Evolutionary conservation across 2,888 invertebrate species (phyloP), one percentile per base, ranked within the genome.

Genomic region (Rhyacophila evoluta): DNA sequence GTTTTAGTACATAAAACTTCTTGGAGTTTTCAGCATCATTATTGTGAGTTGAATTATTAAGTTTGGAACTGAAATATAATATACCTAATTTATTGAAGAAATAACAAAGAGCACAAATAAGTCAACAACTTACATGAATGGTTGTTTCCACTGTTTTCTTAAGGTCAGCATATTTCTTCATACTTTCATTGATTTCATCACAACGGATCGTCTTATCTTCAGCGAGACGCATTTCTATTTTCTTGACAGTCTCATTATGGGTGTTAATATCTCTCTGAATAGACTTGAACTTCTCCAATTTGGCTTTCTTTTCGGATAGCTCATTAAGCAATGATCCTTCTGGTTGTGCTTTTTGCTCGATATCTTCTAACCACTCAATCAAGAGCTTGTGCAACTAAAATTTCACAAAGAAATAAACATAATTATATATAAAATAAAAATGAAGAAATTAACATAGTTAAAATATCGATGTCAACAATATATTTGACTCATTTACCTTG

Each of bases 231-330:
- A 91, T 89, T 83, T 94, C 95, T 5, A 97, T 88, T 84, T 94
- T 94, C 82, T 94, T 94, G 0, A 96, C 92, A 33, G 94, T 90
- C 81, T 96, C 96, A 76, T 90, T 92, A 83, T 97, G 96, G 0
- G 94, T 92, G 78, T 92, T 92, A 68, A 97, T 93, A 84, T 98
- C 97, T 82, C 96, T 92, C 83, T 94, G 94, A 73, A 97, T 91
- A 0, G 94, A 92, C 84, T 93, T 95, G 86, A 95, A 95, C 86
- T 97, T 98, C 85, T 98, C 98, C 19, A 97, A 86, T 67, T 95
- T 93, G 0, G 97, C 94, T 83, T 95, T 94, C 87, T 98, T 98
- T 85, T 98, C 98, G 74, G 96, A 95, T 1, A 98, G 88, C 85
- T 98, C 97, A 84, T 96, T 95, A 29, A 95, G 91, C 79, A 92